phyloP scores from a whole-genome alignment of 2,797 vertebrate genomes.

The Phataginus tetradactyla region DNA sequence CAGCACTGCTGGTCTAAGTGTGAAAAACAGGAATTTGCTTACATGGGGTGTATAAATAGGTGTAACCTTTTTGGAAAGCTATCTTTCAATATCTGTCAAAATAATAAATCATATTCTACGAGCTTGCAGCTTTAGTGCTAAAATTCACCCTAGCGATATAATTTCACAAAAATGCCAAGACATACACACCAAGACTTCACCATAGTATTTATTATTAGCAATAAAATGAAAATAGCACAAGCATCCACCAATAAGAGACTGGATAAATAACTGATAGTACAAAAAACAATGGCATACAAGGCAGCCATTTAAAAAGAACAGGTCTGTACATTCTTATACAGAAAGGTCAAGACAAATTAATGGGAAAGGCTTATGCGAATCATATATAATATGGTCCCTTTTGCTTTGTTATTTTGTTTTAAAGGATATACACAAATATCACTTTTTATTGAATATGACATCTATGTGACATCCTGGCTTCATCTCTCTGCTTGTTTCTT shows the following conservation, averaged over 20 bases:
- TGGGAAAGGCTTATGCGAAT: background rate
- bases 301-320: background rate
- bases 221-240: slow-evolving; percentile 3
- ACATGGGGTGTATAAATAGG: background rate
- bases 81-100: background rate
- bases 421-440: background rate
- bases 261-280: background rate
- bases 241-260: background rate
- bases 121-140: slow-evolving; percentile 25
- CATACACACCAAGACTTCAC: background rate
- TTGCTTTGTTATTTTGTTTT: slow-evolving; percentile 25
- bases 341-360: slow-evolving; percentile 2
- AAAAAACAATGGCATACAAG: background rate
- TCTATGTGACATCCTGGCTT: background rate
- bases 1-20: background rate
- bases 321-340: background rate
- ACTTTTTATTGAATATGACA: background rate
- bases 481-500: background rate
- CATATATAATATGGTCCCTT: background rate
- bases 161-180: slow-evolving; percentile 22
- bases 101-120: slow-evolving; percentile 33
- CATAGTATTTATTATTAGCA: background rate
- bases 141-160: background rate
- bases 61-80: background rate
- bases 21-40: slow-evolving; percentile 35